Evolutionary conservation across 2,113 vertebrate genomes (phyloP).

Genomic region (Otus sunia): DNA sequence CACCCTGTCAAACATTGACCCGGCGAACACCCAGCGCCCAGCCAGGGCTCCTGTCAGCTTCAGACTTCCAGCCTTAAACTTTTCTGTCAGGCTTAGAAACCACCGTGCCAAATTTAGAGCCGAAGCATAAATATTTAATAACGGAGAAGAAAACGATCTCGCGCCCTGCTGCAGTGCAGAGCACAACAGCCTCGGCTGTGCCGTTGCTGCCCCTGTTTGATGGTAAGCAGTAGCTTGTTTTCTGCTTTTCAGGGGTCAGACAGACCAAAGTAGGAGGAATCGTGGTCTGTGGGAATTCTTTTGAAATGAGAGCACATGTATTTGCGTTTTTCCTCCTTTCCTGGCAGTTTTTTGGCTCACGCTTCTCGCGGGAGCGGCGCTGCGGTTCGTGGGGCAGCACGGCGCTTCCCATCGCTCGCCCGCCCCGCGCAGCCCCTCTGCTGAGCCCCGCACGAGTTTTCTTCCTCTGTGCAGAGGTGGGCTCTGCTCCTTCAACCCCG

Average conservation of each 20-base stretch:
- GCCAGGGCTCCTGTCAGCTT: not conserved
- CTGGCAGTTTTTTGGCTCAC: not conserved
- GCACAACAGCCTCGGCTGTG: not conserved
- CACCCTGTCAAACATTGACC: not conserved
- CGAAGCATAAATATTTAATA: not conserved
- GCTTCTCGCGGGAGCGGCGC: rapidly evolving
- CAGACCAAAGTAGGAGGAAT: not conserved
- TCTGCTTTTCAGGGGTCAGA: not conserved
- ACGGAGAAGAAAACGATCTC: not conserved
- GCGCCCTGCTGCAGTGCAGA: not conserved
- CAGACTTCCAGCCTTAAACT: not conserved
- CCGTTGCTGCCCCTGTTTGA: not conserved
- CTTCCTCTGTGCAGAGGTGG: not conserved
- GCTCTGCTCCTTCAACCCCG: not conserved
- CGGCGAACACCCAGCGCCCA: not conserved
- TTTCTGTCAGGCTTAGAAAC: not conserved
- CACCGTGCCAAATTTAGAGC: not conserved
- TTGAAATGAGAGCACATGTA: not conserved
- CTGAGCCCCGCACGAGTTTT: not conserved
- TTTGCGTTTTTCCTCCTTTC: not conserved
- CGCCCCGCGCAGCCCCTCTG: not conserved
- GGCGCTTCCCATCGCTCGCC: not conserved
- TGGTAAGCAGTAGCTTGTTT: not conserved
- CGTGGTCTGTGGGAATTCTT: not conserved
- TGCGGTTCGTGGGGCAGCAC: not conserved